Base-by-base conservation (phyloP, 2,888 invertebrate species). In the Drosophila subsilvestris region DNA sequence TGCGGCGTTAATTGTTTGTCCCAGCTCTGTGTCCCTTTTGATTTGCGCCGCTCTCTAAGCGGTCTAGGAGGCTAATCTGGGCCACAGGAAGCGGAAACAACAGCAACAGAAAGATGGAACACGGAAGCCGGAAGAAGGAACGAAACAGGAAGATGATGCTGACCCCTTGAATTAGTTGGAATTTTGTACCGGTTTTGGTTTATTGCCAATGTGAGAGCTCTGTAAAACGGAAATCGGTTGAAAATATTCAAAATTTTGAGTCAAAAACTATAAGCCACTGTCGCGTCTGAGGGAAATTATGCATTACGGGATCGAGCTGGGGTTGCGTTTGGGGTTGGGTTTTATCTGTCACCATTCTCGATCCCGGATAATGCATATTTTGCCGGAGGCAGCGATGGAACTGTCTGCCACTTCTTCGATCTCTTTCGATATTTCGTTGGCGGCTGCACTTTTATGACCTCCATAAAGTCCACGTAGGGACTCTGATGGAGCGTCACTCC, bases 1-100 rank as follows among this genome's bases (percentile, higher is more conserved):
- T 85, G 86, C 51, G 83, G 80, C 83, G 83, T 87, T 82, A 86
- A 87, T 84, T 79, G 88, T 82, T 79, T 74, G 69, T 61, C 58
- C 58, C 68, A 22, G 59, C 45, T 53, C 65, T 53, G 63, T 81
- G 48, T 32, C 45, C 62, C 55, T 49, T 75, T 86, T 84, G 78
- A 84, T 85, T 84, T 71, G 83, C 54, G 57, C 84, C 84, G 88
- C 86, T 43, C 86, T 49, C 49, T 65, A 47, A 68, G 67, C 67
- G 82, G 86, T 1, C n/a, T 37, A n/a, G n/a, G 7, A 37, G 37
- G 37, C 67, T 85, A 77, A 85, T 77, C 88, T 82, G 75, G 82
- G 61, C 81, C 85, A 80, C 59, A 62, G 75, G 75, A 75, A 76
- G 70, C 86, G 88, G 80, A 84, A 83, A 51, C 76, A 75, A 72